These are phyloP conservation scores for Sparidentex hasta DNA, from an alignment of 2,797 vertebrate genomes.

Conservation along the genomic window DNA sequence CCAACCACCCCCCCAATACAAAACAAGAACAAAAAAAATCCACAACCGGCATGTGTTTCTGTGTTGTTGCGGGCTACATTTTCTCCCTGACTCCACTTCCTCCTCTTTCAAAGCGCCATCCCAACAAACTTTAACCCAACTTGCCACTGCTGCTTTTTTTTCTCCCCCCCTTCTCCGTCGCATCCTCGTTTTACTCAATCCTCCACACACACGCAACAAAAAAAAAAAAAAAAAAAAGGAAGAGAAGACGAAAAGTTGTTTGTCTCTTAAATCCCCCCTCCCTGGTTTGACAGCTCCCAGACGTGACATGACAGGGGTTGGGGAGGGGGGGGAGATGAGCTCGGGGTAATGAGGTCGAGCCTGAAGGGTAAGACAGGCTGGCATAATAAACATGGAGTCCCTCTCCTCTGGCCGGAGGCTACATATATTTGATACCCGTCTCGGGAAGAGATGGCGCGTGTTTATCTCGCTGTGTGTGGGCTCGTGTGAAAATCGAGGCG, in stretches of 20 bases:
- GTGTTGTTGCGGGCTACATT: not conserved
- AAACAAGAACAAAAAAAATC: not conserved
- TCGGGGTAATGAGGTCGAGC: constrained; percentile 54
- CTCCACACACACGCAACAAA: no score
- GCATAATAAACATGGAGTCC: constrained; percentile 63
- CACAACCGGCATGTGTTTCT: constrained; percentile 12
- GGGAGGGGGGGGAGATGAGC: constrained; percentile 11
- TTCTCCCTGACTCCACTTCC: constrained; percentile 29
- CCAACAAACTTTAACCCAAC: constrained; percentile 78
- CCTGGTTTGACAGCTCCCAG: constrained; percentile 29
- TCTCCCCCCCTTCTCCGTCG: not conserved
- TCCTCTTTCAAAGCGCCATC: constrained; percentile 48
- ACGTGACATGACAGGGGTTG: constrained; percentile 26
- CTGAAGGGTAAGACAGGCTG: constrained; percentile 64
- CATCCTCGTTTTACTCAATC: no score
- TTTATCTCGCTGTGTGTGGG: constrained; percentile 38
- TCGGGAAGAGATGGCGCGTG: constrained; percentile 50
- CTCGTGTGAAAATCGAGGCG: constrained; percentile 48
- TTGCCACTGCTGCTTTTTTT: constrained; percentile 54
- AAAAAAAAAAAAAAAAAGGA: no score
- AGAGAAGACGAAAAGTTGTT: constrained; percentile 52
- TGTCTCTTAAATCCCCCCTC: not conserved
- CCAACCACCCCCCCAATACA: not conserved
- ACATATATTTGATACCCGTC: constrained; percentile 46
- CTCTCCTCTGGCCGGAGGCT: constrained; percentile 62